Conservation (phyloP, 2,797 vertebrate genomes). For the Pachyuromys duprasi region DNA sequence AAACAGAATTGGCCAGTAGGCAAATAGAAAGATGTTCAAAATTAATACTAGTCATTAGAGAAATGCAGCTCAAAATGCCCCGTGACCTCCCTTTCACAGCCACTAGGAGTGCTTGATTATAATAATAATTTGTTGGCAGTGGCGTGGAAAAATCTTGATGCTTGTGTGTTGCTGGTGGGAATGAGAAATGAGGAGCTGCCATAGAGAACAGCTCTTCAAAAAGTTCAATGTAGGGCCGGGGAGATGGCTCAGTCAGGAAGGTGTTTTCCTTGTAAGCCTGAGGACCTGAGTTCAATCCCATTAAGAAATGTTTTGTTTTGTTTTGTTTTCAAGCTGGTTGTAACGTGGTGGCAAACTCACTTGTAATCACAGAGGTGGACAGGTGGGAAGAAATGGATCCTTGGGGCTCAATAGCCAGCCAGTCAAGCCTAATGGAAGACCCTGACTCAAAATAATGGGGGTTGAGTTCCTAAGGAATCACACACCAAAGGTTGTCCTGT, state of each 20-base stretch:
- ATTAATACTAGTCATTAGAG: not conserved
- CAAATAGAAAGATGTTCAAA: not conserved
- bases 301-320: not conserved
- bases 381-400: not conserved
- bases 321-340: not conserved
- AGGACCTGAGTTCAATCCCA: not conserved
- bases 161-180: not conserved
- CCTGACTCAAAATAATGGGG: not conserved
- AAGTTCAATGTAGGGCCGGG: not conserved
- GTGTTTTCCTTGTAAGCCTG: not conserved
- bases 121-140: not conserved
- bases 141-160: not conserved
- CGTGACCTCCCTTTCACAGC: not conserved
- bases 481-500: not conserved
- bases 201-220: not conserved
- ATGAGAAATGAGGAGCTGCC: not conserved
- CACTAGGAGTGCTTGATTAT: not conserved
- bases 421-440: not conserved
- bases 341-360: not conserved
- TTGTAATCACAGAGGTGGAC: not conserved
- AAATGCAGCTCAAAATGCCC: slow-evolving; percentile 4
- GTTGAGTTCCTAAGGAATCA: not conserved
- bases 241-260: not conserved
- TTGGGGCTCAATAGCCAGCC: not conserved
- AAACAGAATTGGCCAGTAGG: not conserved